phyloP scores from a whole-genome alignment of 2,888 invertebrate species.

The Anthophora plumipes region DNA sequence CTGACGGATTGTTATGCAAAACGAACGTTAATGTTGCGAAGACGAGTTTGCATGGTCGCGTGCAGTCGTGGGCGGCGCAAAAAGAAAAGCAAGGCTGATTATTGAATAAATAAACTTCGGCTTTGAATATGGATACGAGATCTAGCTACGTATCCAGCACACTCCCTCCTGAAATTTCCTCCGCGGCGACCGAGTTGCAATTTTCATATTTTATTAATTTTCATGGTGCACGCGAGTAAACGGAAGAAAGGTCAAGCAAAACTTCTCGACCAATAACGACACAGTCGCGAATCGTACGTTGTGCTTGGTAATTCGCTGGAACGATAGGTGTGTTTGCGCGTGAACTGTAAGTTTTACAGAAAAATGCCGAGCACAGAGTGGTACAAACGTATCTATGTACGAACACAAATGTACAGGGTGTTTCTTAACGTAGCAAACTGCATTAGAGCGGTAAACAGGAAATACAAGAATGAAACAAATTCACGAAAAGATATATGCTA shows the following conservation, averaged over 20 bases:
- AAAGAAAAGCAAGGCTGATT: slow-evolving; percentile 41
- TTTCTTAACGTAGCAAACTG: no score
- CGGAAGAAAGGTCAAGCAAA: slow-evolving; percentile 26
- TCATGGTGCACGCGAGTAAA: slow-evolving; percentile 44
- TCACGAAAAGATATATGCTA: no score
- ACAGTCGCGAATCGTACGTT: background rate
- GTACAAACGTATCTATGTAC: no score
- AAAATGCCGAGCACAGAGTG: no score
- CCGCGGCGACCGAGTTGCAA: slow-evolving; percentile 29
- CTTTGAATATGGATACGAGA: slow-evolving; percentile 33
- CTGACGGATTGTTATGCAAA: slow-evolving; percentile 26
- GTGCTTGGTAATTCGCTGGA: slow-evolving; percentile 6
- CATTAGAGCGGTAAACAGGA: no score
- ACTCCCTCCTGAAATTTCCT: slow-evolving; percentile 19
- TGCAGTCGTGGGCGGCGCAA: slow-evolving; percentile 21
- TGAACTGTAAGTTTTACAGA: no score
- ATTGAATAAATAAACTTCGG: slow-evolving; percentile 55
- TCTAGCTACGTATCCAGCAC: slow-evolving; percentile 35
- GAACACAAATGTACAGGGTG: no score
- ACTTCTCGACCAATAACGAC: background rate
- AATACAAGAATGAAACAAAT: no score
- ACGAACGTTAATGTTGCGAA: slow-evolving; percentile 6
- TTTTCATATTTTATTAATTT: slow-evolving; percentile 53
- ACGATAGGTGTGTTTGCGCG: no score
- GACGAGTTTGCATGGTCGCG: slow-evolving; percentile 42